Evolutionary conservation across 2,113 vertebrate species (phyloP).

Genomic region (Sus scrofa): DNA sequence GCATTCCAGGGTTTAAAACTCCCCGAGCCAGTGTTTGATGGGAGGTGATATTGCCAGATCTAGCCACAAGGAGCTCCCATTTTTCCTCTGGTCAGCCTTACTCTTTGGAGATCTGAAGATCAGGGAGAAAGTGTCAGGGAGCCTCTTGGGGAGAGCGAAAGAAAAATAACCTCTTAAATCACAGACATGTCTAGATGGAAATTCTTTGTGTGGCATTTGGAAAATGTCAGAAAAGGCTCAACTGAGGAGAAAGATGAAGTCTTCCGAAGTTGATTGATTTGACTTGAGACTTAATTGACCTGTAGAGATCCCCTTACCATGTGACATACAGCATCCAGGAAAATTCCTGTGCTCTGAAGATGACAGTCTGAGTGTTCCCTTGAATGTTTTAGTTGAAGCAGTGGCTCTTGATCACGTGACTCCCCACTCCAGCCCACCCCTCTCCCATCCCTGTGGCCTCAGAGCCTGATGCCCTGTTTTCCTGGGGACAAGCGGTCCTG

Average conservation of each 20-base stretch:
- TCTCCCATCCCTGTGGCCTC: conserved; percentile 10
- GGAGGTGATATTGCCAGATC: conserved; percentile 1
- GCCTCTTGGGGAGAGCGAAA: background rate
- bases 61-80: background rate
- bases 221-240: background rate
- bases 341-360: background rate
- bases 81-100: background rate
- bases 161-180: background rate
- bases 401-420: background rate
- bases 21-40: background rate
- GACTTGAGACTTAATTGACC: background rate
- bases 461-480: background rate
- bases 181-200: background rate
- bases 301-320: background rate
- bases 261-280: background rate
- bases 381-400: background rate
- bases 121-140: background rate
- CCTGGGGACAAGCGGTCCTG: conserved; percentile 11
- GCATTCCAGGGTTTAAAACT: background rate
- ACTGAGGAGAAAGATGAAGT: background rate
- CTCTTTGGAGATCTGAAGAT: background rate
- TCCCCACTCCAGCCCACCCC: background rate
- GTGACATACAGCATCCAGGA: background rate
- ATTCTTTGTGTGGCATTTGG: background rate
- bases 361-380: background rate